Conservation (phyloP, 1,140 invertebrate genomes). For the Euwallacea fornicatus region DNA sequence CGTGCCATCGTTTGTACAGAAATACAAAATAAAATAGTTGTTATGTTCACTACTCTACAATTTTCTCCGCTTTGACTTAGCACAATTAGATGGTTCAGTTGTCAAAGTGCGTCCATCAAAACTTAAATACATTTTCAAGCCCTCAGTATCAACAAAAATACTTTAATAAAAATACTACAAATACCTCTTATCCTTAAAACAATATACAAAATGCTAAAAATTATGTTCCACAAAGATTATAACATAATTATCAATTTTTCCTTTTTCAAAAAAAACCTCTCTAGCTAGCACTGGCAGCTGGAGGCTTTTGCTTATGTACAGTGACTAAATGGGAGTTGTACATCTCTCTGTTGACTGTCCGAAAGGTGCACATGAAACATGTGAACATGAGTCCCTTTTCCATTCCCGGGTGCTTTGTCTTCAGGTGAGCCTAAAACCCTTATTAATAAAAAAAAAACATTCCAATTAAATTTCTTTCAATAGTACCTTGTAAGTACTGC, state of each 20-base stretch:
- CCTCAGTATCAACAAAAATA: too few species aligned
- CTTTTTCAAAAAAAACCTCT: too few species aligned
- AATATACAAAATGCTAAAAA: too few species aligned
- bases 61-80: too few species aligned
- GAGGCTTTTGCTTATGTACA: constrained; percentile 40
- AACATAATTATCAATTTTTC: too few species aligned
- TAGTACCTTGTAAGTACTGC: constrained; percentile 62
- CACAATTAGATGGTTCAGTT: too few species aligned
- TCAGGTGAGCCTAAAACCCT: constrained; percentile 54
- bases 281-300: background rate
- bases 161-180: too few species aligned
- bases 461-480: background rate
- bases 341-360: constrained; percentile 59
- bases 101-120: too few species aligned
- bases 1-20: background rate
- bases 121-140: too few species aligned
- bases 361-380: constrained; percentile 59
- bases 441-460: constrained; percentile 4
- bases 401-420: constrained; percentile 60
- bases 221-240: too few species aligned
- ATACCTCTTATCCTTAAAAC: too few species aligned
- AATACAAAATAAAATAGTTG: background rate
- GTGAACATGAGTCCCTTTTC: constrained; percentile 56
- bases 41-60: too few species aligned
- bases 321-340: constrained; percentile 47